phyloP scores from a whole-genome alignment of 2,888 invertebrate species.

The Miltochrista miniata region DNA sequence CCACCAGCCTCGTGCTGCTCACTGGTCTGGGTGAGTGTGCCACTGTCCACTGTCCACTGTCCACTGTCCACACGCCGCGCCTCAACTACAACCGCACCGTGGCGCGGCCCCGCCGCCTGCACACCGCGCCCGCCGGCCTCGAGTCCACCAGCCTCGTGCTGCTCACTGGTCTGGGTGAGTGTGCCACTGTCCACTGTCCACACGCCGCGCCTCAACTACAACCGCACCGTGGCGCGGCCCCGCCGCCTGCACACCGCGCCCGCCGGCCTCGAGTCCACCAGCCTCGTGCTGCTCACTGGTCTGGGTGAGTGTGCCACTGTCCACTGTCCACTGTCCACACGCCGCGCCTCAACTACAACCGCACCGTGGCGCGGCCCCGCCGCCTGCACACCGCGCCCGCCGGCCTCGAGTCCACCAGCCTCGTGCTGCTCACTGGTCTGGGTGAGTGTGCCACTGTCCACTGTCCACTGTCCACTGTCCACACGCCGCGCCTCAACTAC shows the following conservation, averaged over 20 bases:
- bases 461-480: too few relatives aligned
- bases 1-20: too few relatives aligned
- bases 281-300: conserved; percentile 96
- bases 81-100: too few relatives aligned
- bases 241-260: conserved; percentile 94
- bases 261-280: conserved; percentile 98
- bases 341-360: conserved; percentile 95
- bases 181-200: conserved; percentile 95
- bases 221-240: conserved; percentile 89
- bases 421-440: conserved; percentile 96
- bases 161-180: too few relatives aligned
- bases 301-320: conserved; percentile 85
- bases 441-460: conserved; percentile 78
- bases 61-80: too few relatives aligned
- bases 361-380: conserved; percentile 87
- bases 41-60: too few relatives aligned
- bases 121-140: too few relatives aligned
- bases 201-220: conserved; percentile 97
- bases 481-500: conserved; percentile 95
- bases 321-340: too few relatives aligned
- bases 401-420: conserved; percentile 97
- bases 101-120: too few relatives aligned
- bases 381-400: conserved; percentile 96
- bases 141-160: too few relatives aligned
- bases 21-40: too few relatives aligned